These are phyloP conservation scores for Rhaphigaster nebulosa DNA, from an alignment of 2,888 invertebrate genomes.

Conservation along the genomic window DNA sequence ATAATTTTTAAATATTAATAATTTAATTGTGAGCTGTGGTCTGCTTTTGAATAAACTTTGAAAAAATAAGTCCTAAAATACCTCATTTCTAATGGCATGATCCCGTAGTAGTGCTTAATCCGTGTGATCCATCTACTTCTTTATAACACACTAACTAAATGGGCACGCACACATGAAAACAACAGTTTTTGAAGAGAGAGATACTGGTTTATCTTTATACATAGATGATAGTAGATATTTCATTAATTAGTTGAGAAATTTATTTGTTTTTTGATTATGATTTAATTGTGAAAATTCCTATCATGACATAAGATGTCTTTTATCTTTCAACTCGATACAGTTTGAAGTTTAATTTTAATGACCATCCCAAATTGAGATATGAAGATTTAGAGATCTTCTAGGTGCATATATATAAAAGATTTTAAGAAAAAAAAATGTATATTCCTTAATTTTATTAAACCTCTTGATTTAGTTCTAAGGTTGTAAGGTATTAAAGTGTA, in stretches of 20 bases:
- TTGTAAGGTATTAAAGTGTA: neutral
- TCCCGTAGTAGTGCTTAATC: neutral
- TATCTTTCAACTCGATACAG: neutral
- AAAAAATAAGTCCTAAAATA: neutral
- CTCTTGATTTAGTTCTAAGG: neutral
- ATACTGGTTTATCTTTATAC: conserved; percentile 50
- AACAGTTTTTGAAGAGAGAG: conserved; percentile 24
- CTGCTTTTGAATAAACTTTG: neutral
- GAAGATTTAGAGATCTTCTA: neutral
- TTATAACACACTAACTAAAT: neutral
- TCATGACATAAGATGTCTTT: conserved; percentile 16
- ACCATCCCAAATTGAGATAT: neutral
- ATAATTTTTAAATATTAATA: too few species aligned
- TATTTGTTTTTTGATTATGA: conserved; percentile 55
- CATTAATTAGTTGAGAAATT: conserved; percentile 55
- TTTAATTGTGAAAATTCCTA: conserved; percentile 28
- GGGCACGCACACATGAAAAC: conserved; percentile 39
- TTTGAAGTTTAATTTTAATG: conserved; percentile 33
- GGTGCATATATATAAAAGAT: neutral
- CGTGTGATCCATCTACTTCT: conserved; percentile 3
- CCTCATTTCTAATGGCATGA: conserved; percentile 4
- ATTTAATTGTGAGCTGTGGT: neutral
- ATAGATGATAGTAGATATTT: conserved; percentile 53
- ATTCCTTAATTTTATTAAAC: neutral
- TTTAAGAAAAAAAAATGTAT: neutral